Base-by-base conservation (phyloP, 1,140 invertebrate species). In the Drosophila subobscura region DNA sequence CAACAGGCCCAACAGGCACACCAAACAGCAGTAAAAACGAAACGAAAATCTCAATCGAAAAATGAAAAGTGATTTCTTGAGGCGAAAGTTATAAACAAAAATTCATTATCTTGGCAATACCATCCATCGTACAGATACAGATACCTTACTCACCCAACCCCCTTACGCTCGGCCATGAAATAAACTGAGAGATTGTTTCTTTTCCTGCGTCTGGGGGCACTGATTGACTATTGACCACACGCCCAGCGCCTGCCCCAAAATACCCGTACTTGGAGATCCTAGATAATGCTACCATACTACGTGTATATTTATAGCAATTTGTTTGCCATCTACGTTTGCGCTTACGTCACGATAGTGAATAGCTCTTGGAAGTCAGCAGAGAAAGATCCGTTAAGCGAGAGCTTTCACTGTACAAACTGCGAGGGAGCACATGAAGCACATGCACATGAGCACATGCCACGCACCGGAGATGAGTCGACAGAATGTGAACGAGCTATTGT, bases 401-500 rank as follows among this genome's bases (percentile, higher is more conserved):
- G 33, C 45, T 20, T 46, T 46, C 7, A 25, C 3, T 23, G 33
- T 37, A 4, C 10, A 4, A 37, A 37, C 27, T 7, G 27, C 6
- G 6, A 7, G 33, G 4, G 8, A 23, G 2, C 14, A 45, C 23
- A 12, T 23, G 8, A 14, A 3, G 16, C 47, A 22, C 65, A 22
- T 37, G 2, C 14, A 45, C 23, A 12, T 23, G 8, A 3, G 16
- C 47, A 22, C 65, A 22, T 56, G 60, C 33, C 44, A 23, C 42
- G 44, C 58, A 72, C 68, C 57, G 70, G 70, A 72, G 68, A 72
- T 72, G 70, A 72, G 40, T 72, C 10, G 57, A 14, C 70, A 55
- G n/a, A 72, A 63, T 10, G 16, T 63, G 23, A 63, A 55, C 42
- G 41, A 63, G 29, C 16, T 20, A 1, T 71, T 49, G 45, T 23